Conservation (phyloP, 2,888 invertebrate species). For the Alentia gelatinosa region DNA sequence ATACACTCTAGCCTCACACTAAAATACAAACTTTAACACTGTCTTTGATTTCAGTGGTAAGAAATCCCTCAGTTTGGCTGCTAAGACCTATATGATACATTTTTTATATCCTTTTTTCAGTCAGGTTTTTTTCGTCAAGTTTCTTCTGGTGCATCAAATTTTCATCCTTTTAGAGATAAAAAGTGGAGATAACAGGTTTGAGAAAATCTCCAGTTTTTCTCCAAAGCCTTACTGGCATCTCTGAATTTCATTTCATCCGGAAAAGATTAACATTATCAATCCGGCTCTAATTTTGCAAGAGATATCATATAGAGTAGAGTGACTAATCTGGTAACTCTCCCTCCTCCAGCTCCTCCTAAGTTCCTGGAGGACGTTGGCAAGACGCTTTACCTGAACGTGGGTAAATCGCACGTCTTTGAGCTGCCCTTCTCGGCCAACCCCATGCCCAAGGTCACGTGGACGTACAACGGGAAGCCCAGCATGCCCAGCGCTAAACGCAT, state of each 20-base stretch:
- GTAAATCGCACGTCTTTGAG: conserved; percentile 64
- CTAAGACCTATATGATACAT: too few species aligned
- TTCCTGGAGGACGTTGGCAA: conserved; percentile 60
- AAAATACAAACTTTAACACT: too few species aligned
- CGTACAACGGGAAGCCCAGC: conserved; percentile 60
- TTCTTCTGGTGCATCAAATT: too few species aligned
- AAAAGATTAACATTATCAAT: background rate
- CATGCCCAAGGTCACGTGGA: conserved; percentile 64
- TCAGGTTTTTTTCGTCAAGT: too few species aligned
- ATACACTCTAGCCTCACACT: too few species aligned
- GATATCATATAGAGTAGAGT: too few species aligned
- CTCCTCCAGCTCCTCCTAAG: conserved; percentile 64
- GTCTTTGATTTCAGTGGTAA: too few species aligned
- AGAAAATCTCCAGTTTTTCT: too few species aligned
- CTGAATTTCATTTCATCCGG: too few species aligned
- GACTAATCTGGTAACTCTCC: background rate
- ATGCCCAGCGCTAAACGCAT: conserved; percentile 63
- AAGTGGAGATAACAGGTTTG: background rate
- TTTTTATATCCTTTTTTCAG: background rate
- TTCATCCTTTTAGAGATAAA: too few species aligned
- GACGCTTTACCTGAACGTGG: conserved; percentile 64
- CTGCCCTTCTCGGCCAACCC: conserved; percentile 66
- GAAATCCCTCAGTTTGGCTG: too few species aligned
- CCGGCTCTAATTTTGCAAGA: background rate
- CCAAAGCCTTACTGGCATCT: too few species aligned